Base-by-base conservation (phyloP, 2,113 vertebrate species). In the Nycticebus coucang region DNA sequence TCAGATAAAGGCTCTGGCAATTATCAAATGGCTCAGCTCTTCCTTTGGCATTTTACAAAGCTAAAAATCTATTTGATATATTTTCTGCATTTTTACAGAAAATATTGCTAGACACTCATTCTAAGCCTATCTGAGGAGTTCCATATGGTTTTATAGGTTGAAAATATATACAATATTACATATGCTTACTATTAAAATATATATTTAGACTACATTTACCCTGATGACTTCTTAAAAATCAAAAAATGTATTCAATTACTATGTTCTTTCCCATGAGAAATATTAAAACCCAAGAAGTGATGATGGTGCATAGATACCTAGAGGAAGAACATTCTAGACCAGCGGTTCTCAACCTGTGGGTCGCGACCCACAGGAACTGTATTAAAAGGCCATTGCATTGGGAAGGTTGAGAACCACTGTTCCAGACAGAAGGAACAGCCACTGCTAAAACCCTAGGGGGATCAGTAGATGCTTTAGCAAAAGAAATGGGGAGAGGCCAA, bases 21-120 rank as follows among this genome's bases (percentile, higher is more conserved):
- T 98, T 97, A 96, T 93, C 21, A 53, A 95, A 96, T 66, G 91
- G 80, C 24, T 95, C 21, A 83, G 37, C 17, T 82, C 17, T 74
- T 71, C 7, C 17, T 97, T 74, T 97, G 84, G 10, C 35, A 96
- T 97, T 96, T 96, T 62, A 97, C 93, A 95, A 22, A 66, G 17
- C 78, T 69, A 66, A 94, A 77, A 95, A 96, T 26, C 89, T 75
- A 45, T 84, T 69, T 53, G 64, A 96, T 96, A 69, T 1, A 96
- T 95, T 60, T 1, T 85, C 90, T 80, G 53, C 37, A 93, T 93
- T 95, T 96, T 79, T 80, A 18, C 94, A 96, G 71, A 91, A 97
- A 97, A 75, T 17, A 93, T 87, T 79, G 26, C 82, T 33, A 85
- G 45, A 74, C 77, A 69, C 83, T 96, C 57, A 96, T 82, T 89